Evolutionary conservation across 2,797 vertebrate genomes (phyloP).

Genomic region (Ispidina picta): DNA sequence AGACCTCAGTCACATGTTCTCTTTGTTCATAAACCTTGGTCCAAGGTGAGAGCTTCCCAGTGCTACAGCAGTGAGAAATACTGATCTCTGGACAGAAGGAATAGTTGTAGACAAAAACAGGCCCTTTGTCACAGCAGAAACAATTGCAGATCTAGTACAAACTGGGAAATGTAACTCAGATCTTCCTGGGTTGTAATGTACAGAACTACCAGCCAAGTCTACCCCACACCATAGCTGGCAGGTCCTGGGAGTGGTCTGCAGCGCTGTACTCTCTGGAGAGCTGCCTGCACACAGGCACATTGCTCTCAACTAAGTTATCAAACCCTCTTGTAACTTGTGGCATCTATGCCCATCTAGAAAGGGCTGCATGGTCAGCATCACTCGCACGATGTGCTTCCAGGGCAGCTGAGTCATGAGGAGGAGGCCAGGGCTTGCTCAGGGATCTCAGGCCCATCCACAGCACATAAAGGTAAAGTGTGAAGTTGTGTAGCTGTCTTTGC

Average conservation of each 20-base stretch:
- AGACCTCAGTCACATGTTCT: background rate
- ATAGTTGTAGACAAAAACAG: background rate
- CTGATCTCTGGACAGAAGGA: background rate
- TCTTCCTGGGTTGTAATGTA: accelerated
- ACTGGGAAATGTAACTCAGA: accelerated
- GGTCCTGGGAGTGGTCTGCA: background rate
- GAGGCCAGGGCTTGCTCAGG: background rate
- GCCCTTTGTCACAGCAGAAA: background rate
- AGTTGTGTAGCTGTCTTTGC: background rate
- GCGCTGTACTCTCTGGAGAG: accelerated
- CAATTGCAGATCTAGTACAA: background rate
- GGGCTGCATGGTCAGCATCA: background rate
- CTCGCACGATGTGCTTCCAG: accelerated
- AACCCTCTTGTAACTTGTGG: too few species aligned
- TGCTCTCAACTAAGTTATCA: background rate
- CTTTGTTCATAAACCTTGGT: background rate
- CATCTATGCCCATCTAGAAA: background rate
- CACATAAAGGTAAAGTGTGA: background rate
- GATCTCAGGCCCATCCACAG: background rate
- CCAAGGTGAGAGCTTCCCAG: background rate
- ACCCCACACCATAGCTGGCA: background rate
- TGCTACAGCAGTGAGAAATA: background rate
- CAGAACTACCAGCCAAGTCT: too few species aligned
- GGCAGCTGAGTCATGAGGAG: accelerated
- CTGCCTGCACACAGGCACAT: background rate